Base-by-base conservation (phyloP, 53 echinoderm and acorn worm genomes). In the Mesocentrotus franciscanus region DNA sequence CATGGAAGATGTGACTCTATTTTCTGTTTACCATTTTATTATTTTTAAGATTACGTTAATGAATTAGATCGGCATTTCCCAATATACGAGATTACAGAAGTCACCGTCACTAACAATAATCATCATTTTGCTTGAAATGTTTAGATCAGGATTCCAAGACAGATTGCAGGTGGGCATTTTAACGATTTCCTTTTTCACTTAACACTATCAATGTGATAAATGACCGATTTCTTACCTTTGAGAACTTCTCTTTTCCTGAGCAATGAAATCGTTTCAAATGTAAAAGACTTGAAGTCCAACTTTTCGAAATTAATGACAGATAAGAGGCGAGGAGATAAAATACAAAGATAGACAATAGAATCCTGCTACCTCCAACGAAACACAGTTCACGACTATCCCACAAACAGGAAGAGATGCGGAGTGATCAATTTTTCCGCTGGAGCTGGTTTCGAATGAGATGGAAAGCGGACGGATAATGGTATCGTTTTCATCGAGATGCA, bases 311-410 rank as follows among this genome's bases (percentile, higher is more conserved):
- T 10, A 36, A 35, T 42, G 15, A 3, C 30, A 3, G 81, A 81
- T 20, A 22, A 26, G 49, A 36, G 81, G 36, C 20, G 22, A 81
- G 42, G 42, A 58, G 13, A 56, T 75, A 8, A 87, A n/a, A 58
- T 0, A 18, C 20, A 58, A 58, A 87, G 10, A 87, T 87, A 30
- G n/a, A 58, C 12, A 22, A 87, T 87, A 87, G 56, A 57, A n/a
- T 87, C 87, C 87, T 87, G 87, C 87, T 57, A 12, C 87, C 87
- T 87, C 87, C 87, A n/a, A 58, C 58, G 13, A 33, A 59, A 57
- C 87, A 10, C 26, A 87, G 39, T 4, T 59, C 22, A 87, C 58
- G 29, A 27, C 58, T 57, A 58, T 58, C 87, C 15, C 87, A 87
- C 29, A 2, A 58, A 87, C 58, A 58, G 11, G 58, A 56, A 9